Evolutionary conservation across 2,113 vertebrate genomes (phyloP).

Genomic region (Diadophis punctatus): DNA sequence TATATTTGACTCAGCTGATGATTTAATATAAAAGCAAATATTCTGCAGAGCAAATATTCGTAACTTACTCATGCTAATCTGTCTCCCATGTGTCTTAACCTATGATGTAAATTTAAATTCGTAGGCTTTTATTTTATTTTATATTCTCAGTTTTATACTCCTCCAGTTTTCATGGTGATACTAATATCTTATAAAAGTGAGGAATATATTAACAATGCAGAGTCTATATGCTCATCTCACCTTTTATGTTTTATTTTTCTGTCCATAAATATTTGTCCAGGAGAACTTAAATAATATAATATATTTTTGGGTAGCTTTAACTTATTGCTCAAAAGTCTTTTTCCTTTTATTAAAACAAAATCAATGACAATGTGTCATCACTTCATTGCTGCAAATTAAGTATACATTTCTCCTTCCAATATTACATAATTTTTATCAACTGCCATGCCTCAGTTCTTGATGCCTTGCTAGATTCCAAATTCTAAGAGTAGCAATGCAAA

Average conservation of each 20-base stretch:
- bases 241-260: not conserved
- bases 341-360: not conserved
- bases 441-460: not conserved
- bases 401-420: not conserved
- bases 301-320: not conserved
- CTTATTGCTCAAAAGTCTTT: not conserved
- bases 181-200: not conserved
- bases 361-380: not conserved
- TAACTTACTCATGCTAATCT: not conserved
- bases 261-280: not conserved
- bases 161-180: not conserved
- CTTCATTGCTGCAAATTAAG: not conserved
- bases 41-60: not conserved
- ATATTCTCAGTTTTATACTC: not conserved
- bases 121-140: not conserved
- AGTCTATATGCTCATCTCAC: not conserved
- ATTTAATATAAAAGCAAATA: not conserved
- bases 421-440: not conserved
- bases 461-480: not conserved
- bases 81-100: not conserved
- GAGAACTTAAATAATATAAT: not conserved
- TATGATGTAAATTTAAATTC: not conserved
- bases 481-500: not conserved
- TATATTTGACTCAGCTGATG: not conserved
- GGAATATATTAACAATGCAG: not conserved